A percentile compares a stretch with the other conserved stretches of the same genome.
Conservation (phyloP, 2,113 vertebrate species). For the Nothobranchius furzeri region DNA sequence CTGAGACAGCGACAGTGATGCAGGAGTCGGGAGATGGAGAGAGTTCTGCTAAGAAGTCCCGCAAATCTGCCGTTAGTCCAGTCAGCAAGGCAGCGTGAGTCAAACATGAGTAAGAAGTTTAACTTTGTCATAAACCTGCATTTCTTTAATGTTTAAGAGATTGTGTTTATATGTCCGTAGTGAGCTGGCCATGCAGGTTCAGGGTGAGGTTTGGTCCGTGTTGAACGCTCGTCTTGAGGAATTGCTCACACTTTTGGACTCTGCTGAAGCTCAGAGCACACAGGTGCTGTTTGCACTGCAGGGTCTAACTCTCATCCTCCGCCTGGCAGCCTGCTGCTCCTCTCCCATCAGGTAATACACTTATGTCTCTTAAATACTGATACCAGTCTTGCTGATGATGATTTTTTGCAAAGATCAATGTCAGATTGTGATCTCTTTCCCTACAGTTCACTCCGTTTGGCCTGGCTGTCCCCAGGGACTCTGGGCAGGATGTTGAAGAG, state of each 20-base stretch:
- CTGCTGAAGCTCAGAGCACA: constrained; percentile 17
- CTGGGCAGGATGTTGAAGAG: constrained; percentile 72
- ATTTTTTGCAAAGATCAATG: neutral
- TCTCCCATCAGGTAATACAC: constrained; percentile 51
- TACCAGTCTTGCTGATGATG: neutral
- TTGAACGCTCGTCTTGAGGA: constrained; percentile 78
- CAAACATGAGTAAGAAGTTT: neutral
- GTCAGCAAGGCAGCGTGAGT: constrained; percentile 44
- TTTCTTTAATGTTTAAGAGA: neutral
- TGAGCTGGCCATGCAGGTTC: constrained; percentile 79
- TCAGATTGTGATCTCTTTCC: neutral
- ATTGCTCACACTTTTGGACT: constrained; percentile 75
- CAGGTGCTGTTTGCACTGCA: constrained; percentile 71
- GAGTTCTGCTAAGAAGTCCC: constrained; percentile 51
- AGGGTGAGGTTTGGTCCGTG: constrained; percentile 83
- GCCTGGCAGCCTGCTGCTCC: constrained; percentile 84
- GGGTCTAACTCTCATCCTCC: constrained; percentile 82
- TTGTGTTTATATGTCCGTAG: constrained; percentile 60
- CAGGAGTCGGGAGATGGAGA: constrained; percentile 51
- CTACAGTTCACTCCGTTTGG: constrained; percentile 29
- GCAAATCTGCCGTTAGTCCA: constrained; percentile 35
- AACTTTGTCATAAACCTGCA: neutral
- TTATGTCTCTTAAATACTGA: neutral
- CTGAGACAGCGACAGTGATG: constrained; percentile 62
- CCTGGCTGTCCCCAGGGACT: constrained; percentile 66